phyloP scores from a whole-genome alignment of 2,113 vertebrate genomes.

The Sylvia atricapilla region DNA sequence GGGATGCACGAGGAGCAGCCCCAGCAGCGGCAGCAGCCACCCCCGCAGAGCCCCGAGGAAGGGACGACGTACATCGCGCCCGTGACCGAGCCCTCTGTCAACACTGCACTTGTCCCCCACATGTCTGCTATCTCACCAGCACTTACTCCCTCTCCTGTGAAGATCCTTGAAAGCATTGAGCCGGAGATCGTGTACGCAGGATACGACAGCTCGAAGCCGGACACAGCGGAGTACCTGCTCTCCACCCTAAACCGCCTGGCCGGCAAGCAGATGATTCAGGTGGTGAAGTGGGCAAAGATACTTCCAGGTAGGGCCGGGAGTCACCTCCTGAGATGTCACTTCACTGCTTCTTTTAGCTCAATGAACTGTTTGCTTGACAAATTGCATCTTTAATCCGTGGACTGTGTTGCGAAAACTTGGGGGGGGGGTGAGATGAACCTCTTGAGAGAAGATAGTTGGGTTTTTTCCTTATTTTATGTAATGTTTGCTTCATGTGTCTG shows the following conservation, averaged over 20 bases:
- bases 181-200: constrained; percentile 93
- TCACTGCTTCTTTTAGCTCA: background rate
- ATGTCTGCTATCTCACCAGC: constrained; percentile 83
- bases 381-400: background rate
- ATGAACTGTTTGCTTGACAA: background rate
- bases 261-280: constrained; percentile 98
- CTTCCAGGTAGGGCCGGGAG: constrained; percentile 87
- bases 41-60: constrained; percentile 85
- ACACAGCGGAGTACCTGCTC: constrained; percentile 92
- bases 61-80: constrained; percentile 83
- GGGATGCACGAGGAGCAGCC: constrained; percentile 86
- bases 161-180: constrained; percentile 93
- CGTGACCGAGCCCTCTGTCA: constrained; percentile 85
- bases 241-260: constrained; percentile 96
- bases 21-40: constrained; percentile 66
- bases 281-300: constrained; percentile 99
- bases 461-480: background rate
- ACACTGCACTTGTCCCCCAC: constrained; percentile 87
- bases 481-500: background rate
- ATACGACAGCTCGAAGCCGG: constrained; percentile 89
- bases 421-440: background rate
- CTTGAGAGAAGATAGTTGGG: background rate
- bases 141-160: constrained; percentile 88
- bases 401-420: background rate
- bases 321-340: background rate